Evolutionary conservation across 2,888 invertebrate genomes (phyloP).

Genomic region (Creontiades dilutus): DNA sequence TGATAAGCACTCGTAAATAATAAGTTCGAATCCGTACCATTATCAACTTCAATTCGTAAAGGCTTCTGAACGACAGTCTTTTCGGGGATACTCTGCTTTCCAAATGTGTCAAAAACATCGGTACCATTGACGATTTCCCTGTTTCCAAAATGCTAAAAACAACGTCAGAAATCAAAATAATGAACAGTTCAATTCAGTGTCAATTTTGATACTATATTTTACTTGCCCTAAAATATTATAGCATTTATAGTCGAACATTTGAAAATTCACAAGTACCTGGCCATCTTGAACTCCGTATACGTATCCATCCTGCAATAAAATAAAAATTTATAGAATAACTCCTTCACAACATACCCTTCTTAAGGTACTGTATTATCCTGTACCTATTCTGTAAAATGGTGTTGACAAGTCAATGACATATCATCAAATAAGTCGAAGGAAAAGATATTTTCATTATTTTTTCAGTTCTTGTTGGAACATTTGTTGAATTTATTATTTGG

Average conservation of each 20-base stretch:
- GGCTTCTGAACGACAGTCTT: slow-evolving; percentile 33
- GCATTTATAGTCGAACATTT: too few relatives aligned
- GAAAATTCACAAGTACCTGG: too few relatives aligned
- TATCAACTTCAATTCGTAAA: slow-evolving; percentile 55
- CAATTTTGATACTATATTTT: too few relatives aligned
- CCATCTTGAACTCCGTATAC: slow-evolving; percentile 32
- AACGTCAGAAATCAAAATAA: not conserved
- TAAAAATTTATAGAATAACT: not conserved
- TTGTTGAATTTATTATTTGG: too few relatives aligned
- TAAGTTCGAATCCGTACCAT: slow-evolving; percentile 80
- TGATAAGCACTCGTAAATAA: slow-evolving; percentile 78
- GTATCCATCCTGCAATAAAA: slow-evolving; percentile 17
- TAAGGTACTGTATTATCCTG: too few relatives aligned
- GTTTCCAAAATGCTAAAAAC: slow-evolving; percentile 58
- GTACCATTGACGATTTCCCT: slow-evolving; percentile 62
- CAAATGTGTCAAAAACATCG: slow-evolving; percentile 62
- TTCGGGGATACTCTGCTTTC: slow-evolving; percentile 1
- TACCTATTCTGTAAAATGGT: too few relatives aligned
- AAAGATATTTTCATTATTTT: too few relatives aligned
- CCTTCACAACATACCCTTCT: too few relatives aligned
- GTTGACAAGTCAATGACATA: too few relatives aligned
- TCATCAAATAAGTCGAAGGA: not conserved
- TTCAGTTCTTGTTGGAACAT: too few relatives aligned
- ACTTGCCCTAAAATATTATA: too few relatives aligned
- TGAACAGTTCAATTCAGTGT: too few relatives aligned